Base-by-base conservation (phyloP, 2,113 vertebrate species). In the Rhegmatorhina hoffmannsi region DNA sequence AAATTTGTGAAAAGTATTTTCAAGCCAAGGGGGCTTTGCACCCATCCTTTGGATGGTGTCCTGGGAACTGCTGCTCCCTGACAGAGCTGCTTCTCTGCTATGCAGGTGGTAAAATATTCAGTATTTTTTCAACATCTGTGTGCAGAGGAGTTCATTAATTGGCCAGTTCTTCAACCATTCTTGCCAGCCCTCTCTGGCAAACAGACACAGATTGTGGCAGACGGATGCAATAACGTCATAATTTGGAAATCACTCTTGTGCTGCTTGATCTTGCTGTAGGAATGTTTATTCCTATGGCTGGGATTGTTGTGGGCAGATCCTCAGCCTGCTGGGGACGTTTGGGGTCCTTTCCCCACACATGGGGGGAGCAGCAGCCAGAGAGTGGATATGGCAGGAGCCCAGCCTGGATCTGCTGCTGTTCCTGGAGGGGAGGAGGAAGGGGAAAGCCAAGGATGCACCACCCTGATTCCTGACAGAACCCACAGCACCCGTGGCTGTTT, bases 401-500 rank as follows among this genome's bases (percentile, higher is more conserved):
- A 76, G 33, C 23, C 28, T 0, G 1, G 29, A 46, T 46, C 56
- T 46, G 62, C 52, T 62, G 17, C 56, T 38, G 15, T 8, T 68
- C 14, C 74, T 53, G 64, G 50, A 55, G 25, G 28, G 10, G 34
- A 46, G 33, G 23, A 26, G 7, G 3, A n/a, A 19, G 5, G 1
- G 20, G 55, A 20, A 15, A 82, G 28, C 5, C 28, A 43, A 43
- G 44, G 49, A 21, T 59, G 36, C 16, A 72, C n/a, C 73, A 8
- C 29, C 17, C 59, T 58, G 64, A 11, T 15, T 52, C 18, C 18
- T 89, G 50, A 17, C 75, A 18, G 5, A 33, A 8, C 15, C 44
- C 29, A 20, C 28, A 72, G 49, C 49, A 33, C 4, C 31, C 0
- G 0, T 0, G 0, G 9, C 26, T 52, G 28, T 60, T 76, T 38